Evolutionary conservation across 1,140 invertebrate species (phyloP).

Genomic region (Drosophila bocqueti): DNA sequence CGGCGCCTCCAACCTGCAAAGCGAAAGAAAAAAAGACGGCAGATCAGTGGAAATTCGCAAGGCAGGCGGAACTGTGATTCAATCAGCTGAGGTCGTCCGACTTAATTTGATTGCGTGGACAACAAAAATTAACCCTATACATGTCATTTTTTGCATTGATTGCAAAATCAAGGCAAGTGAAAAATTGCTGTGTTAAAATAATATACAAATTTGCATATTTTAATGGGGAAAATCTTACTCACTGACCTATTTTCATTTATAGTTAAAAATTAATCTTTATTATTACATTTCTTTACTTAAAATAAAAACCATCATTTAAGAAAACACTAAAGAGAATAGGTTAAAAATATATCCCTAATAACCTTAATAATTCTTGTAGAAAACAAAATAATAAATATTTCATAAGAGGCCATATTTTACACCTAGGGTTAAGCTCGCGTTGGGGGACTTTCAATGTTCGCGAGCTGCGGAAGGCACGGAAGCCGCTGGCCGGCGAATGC

Average conservation of each 20-base stretch:
- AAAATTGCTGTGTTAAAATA: no score
- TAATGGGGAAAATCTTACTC: background rate
- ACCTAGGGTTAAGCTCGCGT: slow-evolving; percentile 19
- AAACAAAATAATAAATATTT: background rate
- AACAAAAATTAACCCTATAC: slow-evolving; percentile 13
- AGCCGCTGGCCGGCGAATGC: slow-evolving; percentile 18
- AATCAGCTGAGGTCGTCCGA: slow-evolving; percentile 54
- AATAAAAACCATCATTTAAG: no score
- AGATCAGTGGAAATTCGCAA: slow-evolving; percentile 11
- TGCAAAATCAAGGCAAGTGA: background rate
- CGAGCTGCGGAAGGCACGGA: slow-evolving; percentile 23
- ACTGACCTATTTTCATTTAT: background rate
- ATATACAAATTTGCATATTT: background rate
- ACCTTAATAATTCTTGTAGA: background rate
- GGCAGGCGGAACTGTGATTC: slow-evolving; percentile 23
- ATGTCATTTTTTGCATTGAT: background rate
- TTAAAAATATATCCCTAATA: background rate
- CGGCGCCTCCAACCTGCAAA: slow-evolving; percentile 90
- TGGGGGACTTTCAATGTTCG: slow-evolving; percentile 9
- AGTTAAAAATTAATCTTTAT: background rate
- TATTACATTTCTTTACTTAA: no score
- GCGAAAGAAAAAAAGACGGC: slow-evolving; percentile 22
- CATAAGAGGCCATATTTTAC: no score
- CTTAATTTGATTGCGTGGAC: slow-evolving; percentile 54
- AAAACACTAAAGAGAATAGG: no score